These are phyloP conservation scores for Gymnosoma rotundatum DNA, from an alignment of 2,888 invertebrate genomes.

Conservation along the genomic window DNA sequence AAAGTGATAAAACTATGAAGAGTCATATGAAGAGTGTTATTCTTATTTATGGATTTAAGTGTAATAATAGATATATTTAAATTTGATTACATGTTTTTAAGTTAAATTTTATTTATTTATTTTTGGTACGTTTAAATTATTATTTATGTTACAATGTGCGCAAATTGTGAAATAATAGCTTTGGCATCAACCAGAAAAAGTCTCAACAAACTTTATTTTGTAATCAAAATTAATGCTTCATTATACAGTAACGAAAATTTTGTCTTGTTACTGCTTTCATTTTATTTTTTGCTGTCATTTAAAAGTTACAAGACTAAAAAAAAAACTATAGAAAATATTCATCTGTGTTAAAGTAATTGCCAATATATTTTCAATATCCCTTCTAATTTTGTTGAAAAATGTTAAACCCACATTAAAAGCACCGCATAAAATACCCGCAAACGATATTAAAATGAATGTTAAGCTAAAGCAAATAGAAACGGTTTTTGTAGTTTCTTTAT, in stretches of 20 bases:
- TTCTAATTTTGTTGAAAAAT: constrained; percentile 48
- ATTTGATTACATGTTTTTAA: too few relatives aligned
- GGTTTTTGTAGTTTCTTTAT: not conserved
- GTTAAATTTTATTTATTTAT: too few relatives aligned
- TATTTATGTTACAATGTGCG: too few relatives aligned
- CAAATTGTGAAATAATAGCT: too few relatives aligned
- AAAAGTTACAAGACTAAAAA: constrained; percentile 5
- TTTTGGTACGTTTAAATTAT: too few relatives aligned
- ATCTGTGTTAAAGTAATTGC: constrained; percentile 32
- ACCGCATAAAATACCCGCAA: constrained; percentile 23
- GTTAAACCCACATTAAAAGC: constrained; percentile 35
- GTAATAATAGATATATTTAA: too few relatives aligned
- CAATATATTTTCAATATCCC: constrained; percentile 52
- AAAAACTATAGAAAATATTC: not conserved
- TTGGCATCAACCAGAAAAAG: too few relatives aligned
- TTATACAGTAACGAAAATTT: not conserved
- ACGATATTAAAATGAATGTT: constrained; percentile 21
- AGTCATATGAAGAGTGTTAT: too few relatives aligned
- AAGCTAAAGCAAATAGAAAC: constrained; percentile 17
- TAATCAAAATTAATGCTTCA: too few relatives aligned
- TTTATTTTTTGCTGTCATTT: constrained; percentile 16
- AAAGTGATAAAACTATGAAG: too few relatives aligned
- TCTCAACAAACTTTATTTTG: too few relatives aligned
- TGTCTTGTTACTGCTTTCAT: not conserved
- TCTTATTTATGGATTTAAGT: too few relatives aligned